A percentile compares a stretch with the other conserved stretches of the same genome.
These are phyloP conservation scores for Drosophila fulvimacula DNA, from an alignment of 2,888 invertebrate species.

Conservation along the genomic window DNA sequence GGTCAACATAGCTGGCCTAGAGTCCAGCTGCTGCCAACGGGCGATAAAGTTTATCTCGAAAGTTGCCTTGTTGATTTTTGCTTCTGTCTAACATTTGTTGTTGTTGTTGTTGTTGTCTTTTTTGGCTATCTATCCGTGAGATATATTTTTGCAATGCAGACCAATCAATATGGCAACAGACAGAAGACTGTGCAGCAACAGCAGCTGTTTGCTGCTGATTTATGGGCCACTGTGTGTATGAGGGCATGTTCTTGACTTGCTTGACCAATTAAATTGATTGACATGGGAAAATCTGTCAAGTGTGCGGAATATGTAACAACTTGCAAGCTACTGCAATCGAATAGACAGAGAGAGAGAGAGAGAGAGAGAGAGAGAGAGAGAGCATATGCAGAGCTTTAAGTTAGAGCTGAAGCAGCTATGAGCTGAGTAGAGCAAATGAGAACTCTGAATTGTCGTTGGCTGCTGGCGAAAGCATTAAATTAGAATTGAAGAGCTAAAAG, in stretches of 20 bases:
- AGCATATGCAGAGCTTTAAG: neutral
- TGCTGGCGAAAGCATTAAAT: neutral
- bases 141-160: conserved; percentile 54
- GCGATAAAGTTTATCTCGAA: conserved; percentile 76
- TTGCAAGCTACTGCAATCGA: neutral
- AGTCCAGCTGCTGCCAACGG: conserved; percentile 46
- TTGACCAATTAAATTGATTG: conserved; percentile 78
- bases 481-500: neutral
- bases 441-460: too few relatives aligned
- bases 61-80: conserved; percentile 51
- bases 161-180: conserved; percentile 65
- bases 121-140: conserved; percentile 61
- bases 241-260: conserved; percentile 64
- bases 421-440: neutral
- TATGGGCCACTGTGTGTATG: conserved; percentile 61
- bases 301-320: neutral
- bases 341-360: too few relatives aligned
- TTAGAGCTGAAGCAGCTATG: neutral
- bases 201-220: conserved; percentile 63
- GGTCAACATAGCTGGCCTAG: conserved; percentile 60
- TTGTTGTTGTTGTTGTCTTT: conserved; percentile 5
- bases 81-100: conserved; percentile 6
- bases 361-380: too few relatives aligned
- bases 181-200: conserved; percentile 33
- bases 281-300: conserved; percentile 82